These are phyloP conservation scores for rabbit (Oryctolagus cuniculus) DNA, from an alignment of 2,113 vertebrate genomes.

Conservation along the genomic window DNA sequence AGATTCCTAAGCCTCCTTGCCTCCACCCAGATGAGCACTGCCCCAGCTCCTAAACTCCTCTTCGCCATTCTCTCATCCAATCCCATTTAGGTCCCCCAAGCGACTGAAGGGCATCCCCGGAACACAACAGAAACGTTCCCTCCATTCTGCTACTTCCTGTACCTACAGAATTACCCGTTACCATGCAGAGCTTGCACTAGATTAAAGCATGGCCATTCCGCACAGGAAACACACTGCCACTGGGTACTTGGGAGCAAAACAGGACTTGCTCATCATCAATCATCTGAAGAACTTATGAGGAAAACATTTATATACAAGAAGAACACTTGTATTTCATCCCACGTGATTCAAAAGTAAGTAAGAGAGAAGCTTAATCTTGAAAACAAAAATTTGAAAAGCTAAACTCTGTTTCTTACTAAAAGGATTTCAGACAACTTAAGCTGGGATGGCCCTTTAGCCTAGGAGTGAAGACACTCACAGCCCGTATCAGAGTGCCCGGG, in stretches of 20 bases:
- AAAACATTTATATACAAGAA: not conserved
- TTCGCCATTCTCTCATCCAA: not conserved
- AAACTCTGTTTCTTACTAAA: constrained; percentile 28
- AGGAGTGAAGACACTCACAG: too few relatives aligned
- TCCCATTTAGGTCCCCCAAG: not conserved
- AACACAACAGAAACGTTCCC: not conserved
- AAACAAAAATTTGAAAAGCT: constrained; percentile 51
- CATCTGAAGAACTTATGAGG: not conserved
- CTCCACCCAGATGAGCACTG: not conserved
- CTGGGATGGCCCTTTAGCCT: too few relatives aligned
- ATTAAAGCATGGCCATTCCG: not conserved
- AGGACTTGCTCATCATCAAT: not conserved
- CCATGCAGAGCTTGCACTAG: not conserved
- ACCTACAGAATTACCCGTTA: constrained; percentile 13
- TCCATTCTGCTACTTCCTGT: not conserved
- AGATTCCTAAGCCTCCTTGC: not conserved
- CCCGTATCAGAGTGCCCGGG: too few relatives aligned
- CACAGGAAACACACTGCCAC: not conserved
- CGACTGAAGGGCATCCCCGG: not conserved
- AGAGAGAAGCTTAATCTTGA: constrained; percentile 40
- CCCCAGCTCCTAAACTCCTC: not conserved
- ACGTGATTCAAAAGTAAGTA: constrained; percentile 29
- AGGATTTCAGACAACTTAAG: constrained; percentile 27
- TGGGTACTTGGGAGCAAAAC: not conserved
- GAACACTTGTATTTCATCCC: not conserved